Evolutionary conservation across 2,888 invertebrate species (phyloP).

Genomic region (Brenthis ino): DNA sequence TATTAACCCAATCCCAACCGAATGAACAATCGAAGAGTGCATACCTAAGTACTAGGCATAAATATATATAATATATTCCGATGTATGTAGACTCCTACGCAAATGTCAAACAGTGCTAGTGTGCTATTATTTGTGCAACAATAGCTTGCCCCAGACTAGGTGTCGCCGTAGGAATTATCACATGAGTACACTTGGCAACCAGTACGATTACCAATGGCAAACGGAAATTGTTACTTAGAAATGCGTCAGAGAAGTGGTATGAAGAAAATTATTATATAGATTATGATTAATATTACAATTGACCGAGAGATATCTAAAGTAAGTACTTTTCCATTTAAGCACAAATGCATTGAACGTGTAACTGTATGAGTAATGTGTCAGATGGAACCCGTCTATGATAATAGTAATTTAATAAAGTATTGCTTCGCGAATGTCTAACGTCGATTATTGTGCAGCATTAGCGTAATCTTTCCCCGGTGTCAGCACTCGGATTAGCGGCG

Average conservation of each 20-base stretch:
- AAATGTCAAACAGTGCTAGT: slow-evolving; percentile 45
- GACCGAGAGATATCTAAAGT: neutral
- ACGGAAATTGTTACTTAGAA: slow-evolving; percentile 33
- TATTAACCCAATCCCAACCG: too few relatives aligned
- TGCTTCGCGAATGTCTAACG: slow-evolving; percentile 40
- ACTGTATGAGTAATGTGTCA: slow-evolving; percentile 16
- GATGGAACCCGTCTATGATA: slow-evolving; percentile 19
- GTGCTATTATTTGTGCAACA: slow-evolving; percentile 66
- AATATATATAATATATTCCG: slow-evolving; percentile 7
- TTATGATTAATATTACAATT: slow-evolving; percentile 12
- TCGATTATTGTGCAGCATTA: slow-evolving; percentile 42
- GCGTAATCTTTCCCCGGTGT: slow-evolving; percentile 48
- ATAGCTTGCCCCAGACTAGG: slow-evolving; percentile 67
- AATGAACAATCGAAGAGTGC: too few relatives aligned
- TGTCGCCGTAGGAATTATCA: slow-evolving; percentile 70
- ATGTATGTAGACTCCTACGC: slow-evolving; percentile 43
- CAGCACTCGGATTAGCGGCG: slow-evolving; percentile 64
- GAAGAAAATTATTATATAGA: slow-evolving; percentile 15
- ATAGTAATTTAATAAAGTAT: slow-evolving; percentile 35
- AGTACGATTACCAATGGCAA: slow-evolving; percentile 41
- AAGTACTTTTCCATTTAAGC: slow-evolving; percentile 1
- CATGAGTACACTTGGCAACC: slow-evolving; percentile 62
- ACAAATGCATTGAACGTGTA: slow-evolving; percentile 14
- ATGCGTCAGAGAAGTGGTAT: slow-evolving; percentile 27
- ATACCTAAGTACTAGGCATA: slow-evolving; percentile 7